Evolutionary conservation across 35 echinoderm and acorn worm species (phyloP), one percentile per base, ranked within the genome.

Genomic region (Amphiura filiformis): DNA sequence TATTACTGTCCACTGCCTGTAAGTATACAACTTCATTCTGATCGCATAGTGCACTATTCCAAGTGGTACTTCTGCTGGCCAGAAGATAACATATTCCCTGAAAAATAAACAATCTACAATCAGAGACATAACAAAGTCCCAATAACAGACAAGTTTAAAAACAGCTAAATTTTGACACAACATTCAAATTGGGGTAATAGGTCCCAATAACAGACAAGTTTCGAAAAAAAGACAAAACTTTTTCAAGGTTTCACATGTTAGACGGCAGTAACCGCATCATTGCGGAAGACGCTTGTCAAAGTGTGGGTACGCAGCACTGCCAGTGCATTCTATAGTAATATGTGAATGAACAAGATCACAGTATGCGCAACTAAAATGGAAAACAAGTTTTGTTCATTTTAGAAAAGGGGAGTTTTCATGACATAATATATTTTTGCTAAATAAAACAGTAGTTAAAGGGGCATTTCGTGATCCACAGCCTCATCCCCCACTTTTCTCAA

Each of bases 1-100:
- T n/a, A 56, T 65, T 31, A 34, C 49, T 36, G 83, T 85, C 5
- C 83, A 85, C 31, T 85, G 83, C 83, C 56, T 85, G 83, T 85
- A 75, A 65, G 83, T 85, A 36, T 0, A 26, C 17, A 0, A 83
- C 15, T 11, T 52, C 20, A 20, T 11, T 52, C 7, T 11, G 20
- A 52, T 11, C 20, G 44, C n/a, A 52, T 52, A 52, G 20, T 52
- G 20, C 7, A 52, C 7, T 52, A 7, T 52, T 52, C 7, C 7
- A 52, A 52, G 44, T 11, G 20, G 7, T 52, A 52, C 7, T 11
- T 52, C 44, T 52, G 20, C 44, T 11, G 7, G 7, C 20, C 44
- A 7, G 7, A 52, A 11, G 44, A 20, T 7, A 20, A 20, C 44
- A 52, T 52, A 20, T 52, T 52, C 20, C 44, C 20, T 52, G 7